phyloP scores from a whole-genome alignment of 2,113 vertebrate genomes.

The Caloenas nicobarica region DNA sequence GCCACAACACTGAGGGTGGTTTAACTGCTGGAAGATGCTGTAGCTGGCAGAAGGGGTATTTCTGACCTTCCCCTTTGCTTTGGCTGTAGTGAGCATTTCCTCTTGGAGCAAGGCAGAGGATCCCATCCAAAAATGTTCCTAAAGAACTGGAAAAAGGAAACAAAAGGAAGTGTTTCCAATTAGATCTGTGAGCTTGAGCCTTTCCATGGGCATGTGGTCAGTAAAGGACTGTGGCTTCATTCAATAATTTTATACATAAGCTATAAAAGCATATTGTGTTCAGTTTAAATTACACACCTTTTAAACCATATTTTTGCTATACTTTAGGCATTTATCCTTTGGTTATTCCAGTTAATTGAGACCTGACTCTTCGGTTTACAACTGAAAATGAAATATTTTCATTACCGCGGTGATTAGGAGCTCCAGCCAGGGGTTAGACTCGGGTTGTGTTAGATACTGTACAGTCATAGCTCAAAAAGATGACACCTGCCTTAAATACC shows the following conservation, averaged over 20 bases:
- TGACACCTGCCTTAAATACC: conserved; percentile 20
- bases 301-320: background rate
- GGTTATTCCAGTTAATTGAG: background rate
- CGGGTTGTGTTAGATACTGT: conserved; percentile 5
- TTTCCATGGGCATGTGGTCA: background rate
- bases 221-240: rapidly evolving
- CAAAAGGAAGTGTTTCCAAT: background rate
- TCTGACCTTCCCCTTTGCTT: background rate
- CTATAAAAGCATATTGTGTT: background rate
- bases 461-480: background rate
- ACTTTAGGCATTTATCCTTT: background rate
- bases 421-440: conserved; percentile 4
- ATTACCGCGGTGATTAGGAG: background rate
- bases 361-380: background rate
- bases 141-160: background rate
- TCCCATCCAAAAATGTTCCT: background rate
- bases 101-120: background rate
- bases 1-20: rapidly evolving
- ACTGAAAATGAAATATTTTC: conserved; percentile 7
- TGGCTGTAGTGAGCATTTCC: background rate
- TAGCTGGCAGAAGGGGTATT: background rate
- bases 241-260: background rate
- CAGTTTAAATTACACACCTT: background rate
- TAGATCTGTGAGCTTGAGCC: background rate
- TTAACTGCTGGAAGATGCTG: background rate